Conservation (phyloP, 2,113 vertebrate genomes). For the Hucho hucho region DNA sequence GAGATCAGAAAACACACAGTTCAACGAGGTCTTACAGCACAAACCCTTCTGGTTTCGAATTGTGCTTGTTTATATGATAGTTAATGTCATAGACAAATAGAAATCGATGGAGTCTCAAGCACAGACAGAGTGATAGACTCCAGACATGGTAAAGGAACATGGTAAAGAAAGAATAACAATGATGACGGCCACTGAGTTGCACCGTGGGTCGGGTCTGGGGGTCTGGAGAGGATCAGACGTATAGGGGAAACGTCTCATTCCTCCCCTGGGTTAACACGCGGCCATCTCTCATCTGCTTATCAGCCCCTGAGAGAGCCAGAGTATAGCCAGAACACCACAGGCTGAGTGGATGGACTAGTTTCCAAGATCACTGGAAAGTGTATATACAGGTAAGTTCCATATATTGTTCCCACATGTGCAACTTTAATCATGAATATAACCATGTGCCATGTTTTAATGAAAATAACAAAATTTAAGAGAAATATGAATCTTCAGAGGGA, state of each 20-base stretch:
- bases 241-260: conserved; percentile 19
- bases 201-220: conserved; percentile 35
- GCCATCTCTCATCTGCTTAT: conserved; percentile 22
- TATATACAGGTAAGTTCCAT: too few species aligned
- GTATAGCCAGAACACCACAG: conserved; percentile 10
- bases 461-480: too few species aligned
- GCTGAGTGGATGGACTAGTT: not conserved
- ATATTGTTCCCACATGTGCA: too few species aligned
- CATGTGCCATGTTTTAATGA: too few species aligned
- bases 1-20: not conserved
- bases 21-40: not conserved
- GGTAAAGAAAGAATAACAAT: conserved; percentile 28
- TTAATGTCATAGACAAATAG: conserved; percentile 6
- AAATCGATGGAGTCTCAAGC: too few species aligned
- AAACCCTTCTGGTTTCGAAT: too few species aligned
- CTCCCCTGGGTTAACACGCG: conserved; percentile 32
- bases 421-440: too few species aligned
- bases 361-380: not conserved
- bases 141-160: conserved; percentile 8
- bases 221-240: conserved; percentile 25
- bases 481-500: too few species aligned
- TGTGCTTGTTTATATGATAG: conserved; percentile 6
- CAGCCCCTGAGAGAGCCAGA: not conserved
- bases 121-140: conserved; percentile 2
- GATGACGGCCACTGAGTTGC: conserved; percentile 29